Percentiles rank a stretch among this genome's conserved stretches.
These are phyloP conservation scores for Fringilla coelebs DNA, from an alignment of 2,797 vertebrate genomes.

Conservation along the genomic window DNA sequence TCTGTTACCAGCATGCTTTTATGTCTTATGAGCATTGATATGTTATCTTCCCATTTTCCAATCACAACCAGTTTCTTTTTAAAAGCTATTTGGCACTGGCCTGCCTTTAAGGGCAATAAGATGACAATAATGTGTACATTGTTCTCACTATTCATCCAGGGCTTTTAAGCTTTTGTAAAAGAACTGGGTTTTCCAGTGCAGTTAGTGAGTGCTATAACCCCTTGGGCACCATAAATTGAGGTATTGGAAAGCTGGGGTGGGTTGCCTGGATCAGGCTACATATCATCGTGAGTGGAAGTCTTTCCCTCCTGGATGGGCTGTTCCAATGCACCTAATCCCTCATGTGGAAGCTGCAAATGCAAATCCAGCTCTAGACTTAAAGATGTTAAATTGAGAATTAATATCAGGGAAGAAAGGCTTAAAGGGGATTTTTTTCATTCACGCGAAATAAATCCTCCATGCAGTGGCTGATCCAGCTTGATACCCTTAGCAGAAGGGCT, in stretches of 20 bases:
- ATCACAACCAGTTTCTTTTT: neutral
- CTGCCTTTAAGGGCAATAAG: neutral
- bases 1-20: neutral
- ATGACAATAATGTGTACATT: neutral
- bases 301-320: neutral
- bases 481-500: constrained; percentile 30
- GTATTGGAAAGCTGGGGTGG: neutral
- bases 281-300: neutral
- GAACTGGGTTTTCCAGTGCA: neutral
- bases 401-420: neutral
- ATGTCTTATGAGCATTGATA: neutral
- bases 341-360: neutral
- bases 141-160: neutral
- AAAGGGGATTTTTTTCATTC: constrained; percentile 40
- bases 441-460: constrained; percentile 6
- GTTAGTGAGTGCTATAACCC: neutral
- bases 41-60: neutral
- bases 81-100: neutral
- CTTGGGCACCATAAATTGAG: neutral
- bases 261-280: neutral
- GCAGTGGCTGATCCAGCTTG: constrained; percentile 9
- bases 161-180: neutral
- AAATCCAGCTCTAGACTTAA: constrained; percentile 37
- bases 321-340: neutral
- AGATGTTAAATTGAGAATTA: constrained; percentile 24